These are phyloP conservation scores for Orchestia grillus DNA, from an alignment of 1,140 invertebrate genomes.

Conservation along the genomic window DNA sequence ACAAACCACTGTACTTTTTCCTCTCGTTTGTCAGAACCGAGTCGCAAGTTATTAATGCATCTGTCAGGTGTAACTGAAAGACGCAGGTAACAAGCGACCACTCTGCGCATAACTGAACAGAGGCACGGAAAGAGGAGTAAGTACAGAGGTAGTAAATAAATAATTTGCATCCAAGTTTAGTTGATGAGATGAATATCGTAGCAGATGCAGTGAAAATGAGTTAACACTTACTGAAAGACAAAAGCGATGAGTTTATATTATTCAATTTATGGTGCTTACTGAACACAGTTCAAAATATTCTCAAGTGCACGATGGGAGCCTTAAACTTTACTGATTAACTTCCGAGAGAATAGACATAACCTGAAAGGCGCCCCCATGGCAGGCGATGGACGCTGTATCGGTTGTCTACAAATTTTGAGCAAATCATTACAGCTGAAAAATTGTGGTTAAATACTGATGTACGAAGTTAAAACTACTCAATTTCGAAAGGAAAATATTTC, in stretches of 20 bases:
- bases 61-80: neutral
- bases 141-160: neutral
- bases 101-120: neutral
- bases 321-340: neutral
- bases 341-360: neutral
- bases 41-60: neutral
- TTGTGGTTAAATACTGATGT: neutral
- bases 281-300: neutral
- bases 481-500: neutral
- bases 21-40: neutral
- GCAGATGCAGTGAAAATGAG: too few species aligned
- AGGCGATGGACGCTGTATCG: neutral
- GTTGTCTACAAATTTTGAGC: too few species aligned
- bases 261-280: neutral
- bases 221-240: neutral
- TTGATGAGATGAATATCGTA: neutral
- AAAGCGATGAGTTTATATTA: too few species aligned
- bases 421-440: too few species aligned
- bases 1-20: neutral
- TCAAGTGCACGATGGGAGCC: neutral
- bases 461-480: neutral
- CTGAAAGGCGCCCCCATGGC: neutral
- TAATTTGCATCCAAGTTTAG: neutral
- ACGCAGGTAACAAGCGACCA: neutral
- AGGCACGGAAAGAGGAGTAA: neutral